phyloP scores from a whole-genome alignment of 2,797 vertebrate species.

The Poecilia picta region DNA sequence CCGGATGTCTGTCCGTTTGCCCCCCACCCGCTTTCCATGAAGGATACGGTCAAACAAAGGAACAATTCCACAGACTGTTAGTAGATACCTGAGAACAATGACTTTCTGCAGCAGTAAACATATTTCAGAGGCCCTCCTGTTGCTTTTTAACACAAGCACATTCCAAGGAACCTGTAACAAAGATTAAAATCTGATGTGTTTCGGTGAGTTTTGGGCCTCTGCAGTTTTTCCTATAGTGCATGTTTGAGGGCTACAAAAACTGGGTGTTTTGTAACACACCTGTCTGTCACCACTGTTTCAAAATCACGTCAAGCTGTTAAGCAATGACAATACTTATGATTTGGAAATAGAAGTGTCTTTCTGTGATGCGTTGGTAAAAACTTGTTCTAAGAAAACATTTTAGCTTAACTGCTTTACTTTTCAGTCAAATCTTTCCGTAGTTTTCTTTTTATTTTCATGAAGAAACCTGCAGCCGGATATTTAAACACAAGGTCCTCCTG shows the following conservation, averaged over 20 bases:
- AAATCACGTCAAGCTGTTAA: neutral
- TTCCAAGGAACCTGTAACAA: conserved; percentile 40
- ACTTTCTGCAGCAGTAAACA: conserved; percentile 54
- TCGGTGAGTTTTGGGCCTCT: neutral
- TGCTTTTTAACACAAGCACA: conserved; percentile 56
- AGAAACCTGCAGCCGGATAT: conserved; percentile 64
- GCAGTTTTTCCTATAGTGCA: neutral
- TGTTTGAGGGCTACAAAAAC: neutral
- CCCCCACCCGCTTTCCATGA: conserved; percentile 53
- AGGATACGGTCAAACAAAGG: conserved; percentile 78
- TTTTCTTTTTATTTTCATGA: conserved; percentile 56
- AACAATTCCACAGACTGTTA: conserved; percentile 63
- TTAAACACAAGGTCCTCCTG: conserved; percentile 30
- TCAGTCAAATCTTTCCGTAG: conserved; percentile 23
- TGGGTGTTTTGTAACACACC: neutral
- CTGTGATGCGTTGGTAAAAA: neutral
- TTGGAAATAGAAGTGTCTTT: conserved; percentile 3
- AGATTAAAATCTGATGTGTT: conserved; percentile 13
- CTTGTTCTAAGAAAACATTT: conserved; percentile 2
- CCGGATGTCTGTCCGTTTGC: conserved; percentile 58
- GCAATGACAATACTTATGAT: conserved; percentile 2
- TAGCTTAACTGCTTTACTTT: conserved; percentile 12
- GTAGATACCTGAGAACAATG: conserved; percentile 67
- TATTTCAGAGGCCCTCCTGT: conserved; percentile 51
- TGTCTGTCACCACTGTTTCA: neutral